Evolutionary conservation across 2,797 vertebrate genomes (phyloP).

Genomic region (Sebastes minor): DNA sequence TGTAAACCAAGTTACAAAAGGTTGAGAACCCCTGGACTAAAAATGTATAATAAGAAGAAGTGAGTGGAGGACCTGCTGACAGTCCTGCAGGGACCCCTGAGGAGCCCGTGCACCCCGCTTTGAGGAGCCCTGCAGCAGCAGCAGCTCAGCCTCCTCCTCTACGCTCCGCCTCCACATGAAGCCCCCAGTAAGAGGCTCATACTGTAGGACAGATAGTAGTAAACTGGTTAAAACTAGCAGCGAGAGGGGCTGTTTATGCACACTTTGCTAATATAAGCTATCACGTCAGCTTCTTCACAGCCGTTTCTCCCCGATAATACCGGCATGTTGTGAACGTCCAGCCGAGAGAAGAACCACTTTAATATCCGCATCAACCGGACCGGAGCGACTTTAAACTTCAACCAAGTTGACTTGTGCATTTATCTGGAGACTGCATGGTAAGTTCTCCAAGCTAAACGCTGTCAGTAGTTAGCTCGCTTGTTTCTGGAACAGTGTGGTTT

Average conservation of each 20-base stretch:
- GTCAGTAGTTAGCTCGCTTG: neutral
- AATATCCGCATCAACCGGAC: conserved; percentile 20
- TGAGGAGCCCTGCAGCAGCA: conserved; percentile 1
- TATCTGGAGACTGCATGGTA: conserved; percentile 68
- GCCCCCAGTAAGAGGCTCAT: conserved; percentile 45
- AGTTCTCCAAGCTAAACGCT: conserved; percentile 39
- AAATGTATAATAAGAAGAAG: no score
- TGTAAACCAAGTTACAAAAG: no score
- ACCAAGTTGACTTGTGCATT: conserved; percentile 33
- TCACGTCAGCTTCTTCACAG: neutral
- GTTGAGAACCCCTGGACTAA: no score
- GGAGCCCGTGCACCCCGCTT: conserved; percentile 5
- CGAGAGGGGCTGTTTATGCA: conserved; percentile 26
- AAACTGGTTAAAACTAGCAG: conserved; percentile 62
- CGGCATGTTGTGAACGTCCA: conserved; percentile 5
- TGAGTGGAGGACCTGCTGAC: neutral
- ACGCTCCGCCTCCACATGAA: conserved; percentile 73
- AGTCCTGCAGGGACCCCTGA: neutral
- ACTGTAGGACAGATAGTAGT: conserved; percentile 14
- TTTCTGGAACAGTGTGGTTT: neutral
- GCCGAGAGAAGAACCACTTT: conserved; percentile 8
- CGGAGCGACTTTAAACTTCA: conserved; percentile 45
- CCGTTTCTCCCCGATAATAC: neutral
- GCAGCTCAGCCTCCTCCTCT: conserved; percentile 52
- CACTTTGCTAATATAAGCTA: neutral